Evolutionary conservation across 2,113 vertebrate species (phyloP), one percentile per base, ranked within the genome.

Genomic region (Cariama cristata): DNA sequence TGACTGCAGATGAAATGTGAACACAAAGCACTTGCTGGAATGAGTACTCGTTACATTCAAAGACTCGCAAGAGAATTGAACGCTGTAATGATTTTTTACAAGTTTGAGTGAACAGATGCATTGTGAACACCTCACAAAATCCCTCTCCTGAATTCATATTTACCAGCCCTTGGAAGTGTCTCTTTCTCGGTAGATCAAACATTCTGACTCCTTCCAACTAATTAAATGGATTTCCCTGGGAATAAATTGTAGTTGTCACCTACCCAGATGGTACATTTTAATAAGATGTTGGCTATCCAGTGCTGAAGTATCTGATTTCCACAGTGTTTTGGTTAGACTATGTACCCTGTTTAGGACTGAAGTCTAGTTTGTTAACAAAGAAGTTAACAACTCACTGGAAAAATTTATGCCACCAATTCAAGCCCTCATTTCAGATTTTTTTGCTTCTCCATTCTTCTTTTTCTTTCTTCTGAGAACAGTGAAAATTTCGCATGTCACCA

Each of bases 101-200:
- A 92, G 55, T 69, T 76, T 64, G 26, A 75, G 35, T 0, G 4
- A 96, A 79, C 67, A 88, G 82, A 90, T 56, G 71, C 40, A n/a
- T 56, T 88, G 63, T 28, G 63, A 96, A 76, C 72, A n/a, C 55
- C 75, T 86, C 20, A 6, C 59, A 74, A 88, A 95, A 83, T 58
- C 56, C 63, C 42, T 76, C 76, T 76, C 66, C 82, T 83, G 55
- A 94, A 88, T 76, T 83, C 50, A 6, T 59, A 58, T 90, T 88
- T 86, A 83, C 53, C 52, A 86, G 42, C 21, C 35, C 45, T 88
- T 69, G 35, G 71, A 97, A 92, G 17, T 19, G 9, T 23, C 75
- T 88, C 50, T 79, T 79, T 79, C 72, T 86, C 49, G 20, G 67
- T 95, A 96, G 79, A 95, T 88, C 82, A 96, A 95, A 88, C 67